A percentile compares a stretch with the other conserved stretches of the same genome.
Evolutionary conservation across 2,888 invertebrate genomes (phyloP).

Genomic region (Pachycephus smyrnensis): DNA sequence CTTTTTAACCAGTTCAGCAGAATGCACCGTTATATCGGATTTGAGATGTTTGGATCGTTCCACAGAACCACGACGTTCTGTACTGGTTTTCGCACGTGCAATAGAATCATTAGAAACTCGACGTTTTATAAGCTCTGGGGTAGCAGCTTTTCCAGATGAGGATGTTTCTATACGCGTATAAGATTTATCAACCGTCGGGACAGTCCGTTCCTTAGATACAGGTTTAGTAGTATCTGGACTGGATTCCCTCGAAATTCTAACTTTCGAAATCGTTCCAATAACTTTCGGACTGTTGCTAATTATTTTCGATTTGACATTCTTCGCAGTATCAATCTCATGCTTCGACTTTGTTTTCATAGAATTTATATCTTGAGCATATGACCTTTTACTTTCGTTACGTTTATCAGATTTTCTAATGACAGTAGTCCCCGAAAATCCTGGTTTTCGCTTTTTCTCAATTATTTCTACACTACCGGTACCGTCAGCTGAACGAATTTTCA

Average conservation of each 20-base stretch:
- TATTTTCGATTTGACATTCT: neutral
- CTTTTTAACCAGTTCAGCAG: neutral
- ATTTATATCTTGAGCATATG: neutral
- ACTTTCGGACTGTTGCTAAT: neutral
- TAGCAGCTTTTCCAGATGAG: neutral
- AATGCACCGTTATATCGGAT: neutral
- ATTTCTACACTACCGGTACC: neutral
- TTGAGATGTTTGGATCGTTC: neutral
- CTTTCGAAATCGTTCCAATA: neutral
- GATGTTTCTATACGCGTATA: neutral
- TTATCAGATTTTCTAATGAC: neutral
- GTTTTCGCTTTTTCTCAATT: neutral
- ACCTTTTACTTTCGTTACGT: neutral
- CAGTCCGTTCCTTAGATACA: neutral
- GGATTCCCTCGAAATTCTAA: neutral
- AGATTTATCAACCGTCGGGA: neutral
- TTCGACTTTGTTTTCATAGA: neutral
- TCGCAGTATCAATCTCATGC: neutral
- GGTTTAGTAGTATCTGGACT: neutral
- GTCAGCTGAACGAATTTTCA: neutral
- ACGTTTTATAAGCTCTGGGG: neutral
- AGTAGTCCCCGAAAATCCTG: neutral
- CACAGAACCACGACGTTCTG: neutral
- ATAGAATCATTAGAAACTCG: neutral
- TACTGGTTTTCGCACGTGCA: neutral